Evolutionary conservation across 2,797 vertebrate genomes (phyloP).

Genomic region (Urophycis tenuis): DNA sequence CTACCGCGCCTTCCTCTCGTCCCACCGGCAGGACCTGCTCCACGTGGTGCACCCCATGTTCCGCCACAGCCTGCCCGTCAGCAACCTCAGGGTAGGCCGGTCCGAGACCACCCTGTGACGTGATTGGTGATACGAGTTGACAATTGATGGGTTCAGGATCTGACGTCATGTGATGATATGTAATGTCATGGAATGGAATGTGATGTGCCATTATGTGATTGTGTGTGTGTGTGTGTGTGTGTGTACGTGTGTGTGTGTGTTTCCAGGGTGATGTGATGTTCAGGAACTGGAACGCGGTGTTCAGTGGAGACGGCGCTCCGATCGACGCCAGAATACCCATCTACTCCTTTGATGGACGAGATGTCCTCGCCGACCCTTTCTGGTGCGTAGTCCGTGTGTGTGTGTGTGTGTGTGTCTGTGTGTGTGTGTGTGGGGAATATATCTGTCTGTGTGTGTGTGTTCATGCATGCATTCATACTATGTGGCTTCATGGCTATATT

Average conservation of each 20-base stretch:
- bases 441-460: conserved; percentile 5
- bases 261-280: conserved; percentile 86
- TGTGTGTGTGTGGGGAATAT: neutral
- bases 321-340: conserved; percentile 78
- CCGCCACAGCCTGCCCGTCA: conserved; percentile 64
- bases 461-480: no score
- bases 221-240: neutral
- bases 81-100: conserved; percentile 92
- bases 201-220: neutral
- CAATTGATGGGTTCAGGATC: neutral
- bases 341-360: conserved; percentile 91
- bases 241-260: conserved; percentile 11
- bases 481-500: no score
- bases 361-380: conserved; percentile 83
- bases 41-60: conserved; percentile 59
- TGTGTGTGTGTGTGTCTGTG: neutral
- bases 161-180: neutral
- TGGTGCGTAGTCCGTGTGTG: conserved; percentile 73
- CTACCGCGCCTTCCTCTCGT: conserved; percentile 88
- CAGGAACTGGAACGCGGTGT: conserved; percentile 84
- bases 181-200: neutral
- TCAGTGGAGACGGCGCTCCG: conserved; percentile 72
- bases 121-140: neutral
- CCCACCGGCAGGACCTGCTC: conserved; percentile 70
- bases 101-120: neutral